Evolutionary conservation across 2,888 invertebrate genomes (phyloP), one percentile per base, ranked within the genome.

Genomic region (Aphidoletes aphidimyza): DNA sequence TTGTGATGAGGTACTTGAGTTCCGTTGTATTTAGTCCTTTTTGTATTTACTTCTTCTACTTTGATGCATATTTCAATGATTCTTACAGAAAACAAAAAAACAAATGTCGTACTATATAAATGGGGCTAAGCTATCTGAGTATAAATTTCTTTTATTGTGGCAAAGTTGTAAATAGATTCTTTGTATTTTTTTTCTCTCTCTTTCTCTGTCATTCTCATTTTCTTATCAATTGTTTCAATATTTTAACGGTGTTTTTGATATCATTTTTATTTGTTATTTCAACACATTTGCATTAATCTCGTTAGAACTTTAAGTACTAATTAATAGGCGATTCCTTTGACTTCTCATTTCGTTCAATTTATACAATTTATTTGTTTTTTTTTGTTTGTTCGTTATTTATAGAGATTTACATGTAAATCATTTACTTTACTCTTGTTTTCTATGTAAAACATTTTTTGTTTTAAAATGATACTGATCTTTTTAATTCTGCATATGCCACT

Each of bases 221-320:
- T 69, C 69, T 69, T 69, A 69, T 69, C 69, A 69, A 69, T 69
- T 69, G 69, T 69, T 69, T 69, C 26, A 69, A 69, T 34, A 34
- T 5, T 69, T 30, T 54, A 22, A 54, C 54, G 6, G n/a, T 54
- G 22, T 22, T 54, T 47, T 54, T 54, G 54, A 54, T 54, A 54
- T 1, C n/a, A n/a, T 6, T 14, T 42, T 42, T 54, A 26, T 26
- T 54, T 14, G 8, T 69, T 69, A 1, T 69, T 26, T 69, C 54
- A 54, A 54, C n/a, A 54, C 54, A 22, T 54, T 26, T 54, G 54
- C 54, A 54, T 54, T 3, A 8, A 54, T 54, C 39, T 69, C 69
- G 69, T 69, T 69, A 69, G 69, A 69, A 69, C 69, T 69, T 69
- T 69, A 69, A 69, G 69, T 69, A 69, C 69, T 69, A 69, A 69